Percentiles rank a stretch among this genome's conserved stretches.
phyloP scores from a whole-genome alignment of 2,113 vertebrate genomes.

The Platichthys flesus region DNA sequence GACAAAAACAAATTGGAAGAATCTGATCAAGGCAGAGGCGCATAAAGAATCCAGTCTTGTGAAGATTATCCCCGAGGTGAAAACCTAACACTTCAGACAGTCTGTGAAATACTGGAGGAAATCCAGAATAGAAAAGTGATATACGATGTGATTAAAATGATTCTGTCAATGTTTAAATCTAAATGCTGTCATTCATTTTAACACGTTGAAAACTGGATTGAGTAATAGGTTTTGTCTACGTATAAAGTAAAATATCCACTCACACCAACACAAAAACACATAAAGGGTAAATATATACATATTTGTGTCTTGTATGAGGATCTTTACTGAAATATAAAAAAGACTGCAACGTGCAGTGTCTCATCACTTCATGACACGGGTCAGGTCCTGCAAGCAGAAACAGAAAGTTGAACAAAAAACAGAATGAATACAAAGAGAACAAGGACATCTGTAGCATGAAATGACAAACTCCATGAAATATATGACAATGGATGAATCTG shows the following conservation, averaged over 20 bases:
- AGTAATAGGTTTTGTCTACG: too few relatives aligned
- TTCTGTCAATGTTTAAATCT: constrained; percentile 25
- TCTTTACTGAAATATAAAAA: not conserved
- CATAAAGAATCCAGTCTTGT: constrained; percentile 27
- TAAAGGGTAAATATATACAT: too few relatives aligned
- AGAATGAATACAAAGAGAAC: constrained; percentile 24
- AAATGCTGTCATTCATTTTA: not conserved
- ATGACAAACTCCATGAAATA: constrained; percentile 29
- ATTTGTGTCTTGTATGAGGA: not conserved
- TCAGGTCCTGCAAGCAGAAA: not conserved
- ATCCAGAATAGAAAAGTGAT: constrained; percentile 42
- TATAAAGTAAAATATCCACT: not conserved
- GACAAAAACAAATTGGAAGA: constrained; percentile 29
- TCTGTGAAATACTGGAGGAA: constrained; percentile 4
- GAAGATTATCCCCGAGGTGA: constrained; percentile 28
- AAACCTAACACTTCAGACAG: constrained; percentile 18
- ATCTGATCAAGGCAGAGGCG: constrained; percentile 28
- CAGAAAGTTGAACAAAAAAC: not conserved
- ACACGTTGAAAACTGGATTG: not conserved
- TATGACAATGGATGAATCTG: not conserved
- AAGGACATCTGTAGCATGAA: constrained; percentile 12
- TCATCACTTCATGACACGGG: not conserved
- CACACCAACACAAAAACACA: too few relatives aligned
- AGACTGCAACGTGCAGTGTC: too few relatives aligned
- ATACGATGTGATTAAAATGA: constrained; percentile 15